Conservation (phyloP, 2,113 vertebrate genomes). For the Thalassarche chlororhynchos region DNA sequence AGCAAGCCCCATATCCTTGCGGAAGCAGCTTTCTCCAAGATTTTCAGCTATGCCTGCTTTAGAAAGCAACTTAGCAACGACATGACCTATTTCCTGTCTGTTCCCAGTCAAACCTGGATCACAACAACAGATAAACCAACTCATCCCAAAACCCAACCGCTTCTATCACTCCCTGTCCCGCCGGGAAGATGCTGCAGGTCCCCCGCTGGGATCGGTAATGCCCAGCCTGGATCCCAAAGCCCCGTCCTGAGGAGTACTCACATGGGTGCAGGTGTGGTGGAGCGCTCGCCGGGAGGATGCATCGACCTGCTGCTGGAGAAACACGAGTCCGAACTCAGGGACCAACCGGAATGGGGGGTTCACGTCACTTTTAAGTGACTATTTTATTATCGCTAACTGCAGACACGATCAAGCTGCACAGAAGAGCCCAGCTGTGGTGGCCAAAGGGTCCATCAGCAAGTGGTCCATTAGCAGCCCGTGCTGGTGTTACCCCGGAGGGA, state of each 20-base stretch:
- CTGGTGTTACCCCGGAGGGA: fast-evolving
- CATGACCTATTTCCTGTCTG: not conserved
- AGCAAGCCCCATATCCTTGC: not conserved
- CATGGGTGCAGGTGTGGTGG: not conserved
- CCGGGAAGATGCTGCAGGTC: not conserved
- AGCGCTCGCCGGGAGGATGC: not conserved
- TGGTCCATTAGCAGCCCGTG: not conserved
- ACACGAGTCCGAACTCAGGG: not conserved
- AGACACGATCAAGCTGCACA: fast-evolving
- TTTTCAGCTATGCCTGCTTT: not conserved
- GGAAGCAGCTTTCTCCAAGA: not conserved
- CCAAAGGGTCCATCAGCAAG: not conserved
- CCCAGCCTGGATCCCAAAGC: not conserved
- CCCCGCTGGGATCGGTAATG: fast-evolving
- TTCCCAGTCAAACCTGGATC: not conserved
- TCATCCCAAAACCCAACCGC: not conserved
- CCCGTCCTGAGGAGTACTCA: not conserved
- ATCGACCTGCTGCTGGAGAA: slow-evolving; percentile 1
- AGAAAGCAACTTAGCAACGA: not conserved
- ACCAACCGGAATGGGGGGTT: fast-evolving
- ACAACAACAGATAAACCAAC: not conserved
- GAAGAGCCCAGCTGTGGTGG: fast-evolving
- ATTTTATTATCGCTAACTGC: not conserved
- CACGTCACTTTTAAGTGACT: not conserved
- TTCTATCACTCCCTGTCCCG: not conserved